Base-by-base conservation (phyloP, 2,888 invertebrate genomes). In the Tortrix viridana region DNA sequence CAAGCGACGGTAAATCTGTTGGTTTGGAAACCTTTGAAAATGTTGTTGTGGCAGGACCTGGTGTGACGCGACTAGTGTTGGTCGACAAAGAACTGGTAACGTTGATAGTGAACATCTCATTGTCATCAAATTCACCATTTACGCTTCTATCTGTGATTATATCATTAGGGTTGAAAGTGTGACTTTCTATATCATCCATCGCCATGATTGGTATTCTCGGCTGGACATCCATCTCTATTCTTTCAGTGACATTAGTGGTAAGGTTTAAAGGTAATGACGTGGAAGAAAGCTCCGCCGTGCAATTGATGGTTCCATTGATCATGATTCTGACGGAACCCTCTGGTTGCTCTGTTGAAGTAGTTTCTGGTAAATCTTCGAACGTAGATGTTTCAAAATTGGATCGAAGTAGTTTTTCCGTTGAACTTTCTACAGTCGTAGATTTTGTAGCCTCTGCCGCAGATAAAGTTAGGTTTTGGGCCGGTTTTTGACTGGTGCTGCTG, bases 31-130 rank as follows among this genome's bases (percentile, higher is more conserved):
- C 81, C 46, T 79, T 79, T 44, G 89, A 84, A 3, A 68, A 62
- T 4, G 74, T 69, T 4, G 68, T 61, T 20, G 71, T 65, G 4
- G 66, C 41, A 0, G 83, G 73, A 14, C 72, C 72, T 0, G 77
- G 66, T 2, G 81, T 76, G 2, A 79, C 74, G 20, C 71, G 73
- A 55, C 80, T 83, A 6, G 89, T 87, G 63, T 93, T 94, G 5
- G 89, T 82, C 22, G 84, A 82, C 46, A 93, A 74, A 43, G 92
- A 91, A 71, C 93, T 92, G 3, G 93, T 93, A 9, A 94, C 93
- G 70, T 94, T 94, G 67, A 94, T 93, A 53, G 92, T 90, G 65
- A 93, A 92, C 22, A 89, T 88, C 70, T 94, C 93, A 67, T 92
- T 89, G 19, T 93, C 93, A 64, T 88, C 88, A 55, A 84, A 87